These are phyloP conservation scores for Menidia beryllina DNA, from an alignment of 2,113 vertebrate genomes.

Conservation along the genomic window DNA sequence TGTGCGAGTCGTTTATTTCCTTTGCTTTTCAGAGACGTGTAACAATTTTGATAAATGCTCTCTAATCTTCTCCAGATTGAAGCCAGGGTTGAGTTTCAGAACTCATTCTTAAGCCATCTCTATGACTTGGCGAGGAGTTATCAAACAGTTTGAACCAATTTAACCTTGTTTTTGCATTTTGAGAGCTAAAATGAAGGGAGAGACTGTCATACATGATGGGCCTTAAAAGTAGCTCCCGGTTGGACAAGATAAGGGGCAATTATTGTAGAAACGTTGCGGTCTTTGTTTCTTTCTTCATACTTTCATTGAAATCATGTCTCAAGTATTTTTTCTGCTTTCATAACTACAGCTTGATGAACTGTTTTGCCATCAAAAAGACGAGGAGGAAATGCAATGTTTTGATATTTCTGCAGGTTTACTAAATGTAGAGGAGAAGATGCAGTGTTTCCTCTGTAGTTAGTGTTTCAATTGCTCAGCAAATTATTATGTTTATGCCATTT, in stretches of 20 bases:
- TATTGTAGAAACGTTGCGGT: background rate
- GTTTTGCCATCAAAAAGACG: background rate
- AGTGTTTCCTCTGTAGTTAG: background rate
- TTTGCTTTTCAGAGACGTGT: too few species aligned
- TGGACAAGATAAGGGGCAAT: background rate
- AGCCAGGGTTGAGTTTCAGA: too few species aligned
- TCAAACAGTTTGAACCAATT: background rate
- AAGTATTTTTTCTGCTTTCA: background rate
- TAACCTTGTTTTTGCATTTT: background rate
- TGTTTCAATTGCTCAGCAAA: background rate
- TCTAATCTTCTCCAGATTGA: background rate
- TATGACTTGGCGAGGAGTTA: background rate
- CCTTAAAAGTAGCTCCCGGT: background rate
- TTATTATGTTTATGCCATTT: background rate
- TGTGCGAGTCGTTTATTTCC: too few species aligned
- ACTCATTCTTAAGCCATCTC: too few species aligned
- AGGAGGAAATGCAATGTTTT: background rate
- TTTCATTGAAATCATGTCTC: background rate
- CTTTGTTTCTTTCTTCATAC: background rate
- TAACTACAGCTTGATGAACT: background rate
- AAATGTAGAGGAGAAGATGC: constrained; percentile 6
- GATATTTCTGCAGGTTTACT: background rate
- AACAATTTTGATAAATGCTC: background rate
- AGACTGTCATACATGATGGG: background rate
- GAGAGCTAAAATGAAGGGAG: background rate